Base-by-base conservation (phyloP, 1,140 invertebrate genomes). In the Venturia canescens region DNA sequence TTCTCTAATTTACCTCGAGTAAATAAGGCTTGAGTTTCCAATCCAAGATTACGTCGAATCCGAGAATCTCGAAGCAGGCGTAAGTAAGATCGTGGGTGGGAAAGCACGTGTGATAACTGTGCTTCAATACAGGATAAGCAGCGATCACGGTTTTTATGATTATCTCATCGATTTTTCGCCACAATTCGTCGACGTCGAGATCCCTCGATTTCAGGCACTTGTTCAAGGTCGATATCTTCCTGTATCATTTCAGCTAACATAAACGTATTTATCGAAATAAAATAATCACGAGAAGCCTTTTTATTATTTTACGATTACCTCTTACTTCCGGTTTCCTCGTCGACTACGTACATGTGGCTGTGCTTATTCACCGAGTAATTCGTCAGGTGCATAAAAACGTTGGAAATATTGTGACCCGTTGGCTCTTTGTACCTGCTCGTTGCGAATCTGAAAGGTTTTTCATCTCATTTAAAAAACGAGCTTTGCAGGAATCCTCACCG, bases 331-430 rank as follows among this genome's bases (percentile, higher is more conserved):
- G 94, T 94, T 87, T 97, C 95, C 7, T 95, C 95, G 85, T 96
- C 94, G 79, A 94, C 92, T 15, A 95, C 92, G 86, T 96, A 98
- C 76, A 96, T 95, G 69, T 95, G 93, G 86, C 96, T 97, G 83
- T 97, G 95, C 86, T 98, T 99, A 91, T 99, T 99, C 0, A 99
- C 94, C 0, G 97, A 96, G 89, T 99, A 99, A 93, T 99, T 99
- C 0, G 98, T 99, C 79, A 99, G 92, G 92, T 99, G 98, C 97
- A 99, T 99, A 88, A 95, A 99, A 44, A 98, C 94, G 88, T 98
- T 97, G 0, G 93, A 93, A 2, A 96, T 94, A 84, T 98, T 98
- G 48, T 95, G 93, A 18, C 94, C 92, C 66, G 93, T 96, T 0
- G 97, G 97, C 85, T 97, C 95, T 80, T 94, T 94, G 87, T 98